Conservation (phyloP, 2,888 invertebrate genomes). For the Morpho deidamia region DNA sequence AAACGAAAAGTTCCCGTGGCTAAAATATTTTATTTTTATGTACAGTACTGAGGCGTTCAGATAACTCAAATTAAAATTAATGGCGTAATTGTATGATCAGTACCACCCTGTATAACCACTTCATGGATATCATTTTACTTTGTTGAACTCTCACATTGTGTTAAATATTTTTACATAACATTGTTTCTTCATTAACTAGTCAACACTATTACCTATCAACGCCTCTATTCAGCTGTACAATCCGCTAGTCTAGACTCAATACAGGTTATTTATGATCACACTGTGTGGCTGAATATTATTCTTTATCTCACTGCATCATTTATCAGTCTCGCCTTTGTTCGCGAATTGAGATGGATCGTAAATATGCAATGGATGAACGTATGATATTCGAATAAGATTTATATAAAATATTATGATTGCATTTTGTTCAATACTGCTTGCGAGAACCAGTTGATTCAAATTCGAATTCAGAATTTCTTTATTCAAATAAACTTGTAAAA, state of each 20-base stretch:
- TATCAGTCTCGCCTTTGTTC: conserved; percentile 3
- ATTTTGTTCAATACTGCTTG: neutral
- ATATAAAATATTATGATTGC: neutral
- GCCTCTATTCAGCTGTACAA: neutral
- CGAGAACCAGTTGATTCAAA: neutral
- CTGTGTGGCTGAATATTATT: conserved; percentile 1
- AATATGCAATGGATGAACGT: neutral
- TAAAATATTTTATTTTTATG: no score
- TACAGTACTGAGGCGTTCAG: no score
- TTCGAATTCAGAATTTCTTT: no score
- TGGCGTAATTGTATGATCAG: no score
- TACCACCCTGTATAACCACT: no score
- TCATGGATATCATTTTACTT: no score
- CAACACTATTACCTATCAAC: neutral
- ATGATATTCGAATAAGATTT: neutral
- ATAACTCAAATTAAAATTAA: no score
- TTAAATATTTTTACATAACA: no score
- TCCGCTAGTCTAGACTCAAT: conserved; percentile 2
- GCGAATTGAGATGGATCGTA: conserved; percentile 2
- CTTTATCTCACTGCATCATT: conserved; percentile 5
- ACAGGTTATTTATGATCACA: conserved; percentile 3
- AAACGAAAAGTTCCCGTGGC: no score
- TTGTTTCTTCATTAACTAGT: no score
- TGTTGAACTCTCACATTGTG: no score
- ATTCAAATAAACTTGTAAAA: no score